These are phyloP conservation scores for Chromobotia macracanthus DNA, from an alignment of 2,797 vertebrate genomes.

Conservation along the genomic window DNA sequence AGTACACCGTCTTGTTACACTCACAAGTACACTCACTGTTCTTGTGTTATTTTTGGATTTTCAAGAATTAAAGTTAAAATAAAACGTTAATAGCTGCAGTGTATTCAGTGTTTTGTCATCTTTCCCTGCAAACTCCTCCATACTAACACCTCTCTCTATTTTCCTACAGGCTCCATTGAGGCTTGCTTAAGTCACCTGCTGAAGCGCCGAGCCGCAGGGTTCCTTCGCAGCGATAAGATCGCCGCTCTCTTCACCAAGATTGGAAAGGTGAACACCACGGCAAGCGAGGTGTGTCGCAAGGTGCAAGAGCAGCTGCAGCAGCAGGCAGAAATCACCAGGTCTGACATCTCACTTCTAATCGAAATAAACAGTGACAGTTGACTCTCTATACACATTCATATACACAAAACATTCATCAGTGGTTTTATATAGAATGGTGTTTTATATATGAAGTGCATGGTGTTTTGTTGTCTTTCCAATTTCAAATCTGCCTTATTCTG, in stretches of 20 bases:
- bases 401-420: no score
- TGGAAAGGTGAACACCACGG: slow-evolving; percentile 84
- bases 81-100: slow-evolving; percentile 8
- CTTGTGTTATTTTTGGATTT: no score
- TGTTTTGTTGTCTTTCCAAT: no score
- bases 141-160: neutral
- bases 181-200: slow-evolving; percentile 90
- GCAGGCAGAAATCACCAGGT: slow-evolving; percentile 86
- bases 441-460: no score
- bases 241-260: slow-evolving; percentile 96
- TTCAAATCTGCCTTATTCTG: no score
- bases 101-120: neutral
- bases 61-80: neutral
- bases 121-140: neutral
- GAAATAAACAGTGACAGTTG: no score
- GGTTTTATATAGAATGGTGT: no score
- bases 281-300: slow-evolving; percentile 85
- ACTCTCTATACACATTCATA: no score
- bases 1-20: no score
- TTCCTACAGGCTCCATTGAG: slow-evolving; percentile 86
- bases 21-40: no score
- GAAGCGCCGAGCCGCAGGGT: slow-evolving; percentile 90
- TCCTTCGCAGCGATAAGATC: slow-evolving; percentile 94
- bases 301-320: slow-evolving; percentile 93
- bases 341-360: slow-evolving; percentile 50